Evolutionary conservation across 2,113 vertebrate species (phyloP), one percentile per base, ranked within the genome.

Genomic region (Synchiropus splendidus): DNA sequence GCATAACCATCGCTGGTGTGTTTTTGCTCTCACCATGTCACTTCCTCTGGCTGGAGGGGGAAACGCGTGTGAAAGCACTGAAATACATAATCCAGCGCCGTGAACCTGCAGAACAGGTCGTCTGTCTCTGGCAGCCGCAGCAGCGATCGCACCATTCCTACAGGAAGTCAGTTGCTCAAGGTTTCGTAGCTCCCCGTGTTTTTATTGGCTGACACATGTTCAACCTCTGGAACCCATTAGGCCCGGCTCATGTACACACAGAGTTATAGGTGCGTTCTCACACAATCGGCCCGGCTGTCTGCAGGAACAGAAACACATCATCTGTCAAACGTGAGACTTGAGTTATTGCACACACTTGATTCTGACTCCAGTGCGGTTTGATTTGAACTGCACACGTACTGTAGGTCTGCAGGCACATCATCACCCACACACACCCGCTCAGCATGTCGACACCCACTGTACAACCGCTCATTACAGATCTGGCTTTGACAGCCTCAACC

Each of bases 221-320:
- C 56, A 58, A 58, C 47, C 45, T 77, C 77, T 84, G 76, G 74
- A 81, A 79, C 36, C 61, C 48, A 83, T 83, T 85, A 78, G 61
- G 73, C 46, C 45, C 60, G 51, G 62, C 58, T 45, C 5, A 27
- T 39, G 35, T 11, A 12, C 47, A 1, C 36, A 31, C 51, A 36
- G 16, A 16, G 36, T 18, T 41, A 34, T 21, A 51, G 10, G 16
- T 31, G 36, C 38, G 36, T 17, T 9, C 32, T 32, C n/a, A 48
- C 35, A 38, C 21, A 9, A 54, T 44, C 6, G 35, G 31, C 16
- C 48, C 47, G 42, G 16, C 36, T 42, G 47, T 17, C 35, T 17
- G 31, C 37, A 42, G 45, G 49, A 42, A 60, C 43, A 2, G 4
- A 53, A 64, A 61, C 44, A 15, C 43, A 18, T 6, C 12, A 3